phyloP scores from a whole-genome alignment of 2,888 invertebrate genomes.

The Melieria omissa region DNA sequence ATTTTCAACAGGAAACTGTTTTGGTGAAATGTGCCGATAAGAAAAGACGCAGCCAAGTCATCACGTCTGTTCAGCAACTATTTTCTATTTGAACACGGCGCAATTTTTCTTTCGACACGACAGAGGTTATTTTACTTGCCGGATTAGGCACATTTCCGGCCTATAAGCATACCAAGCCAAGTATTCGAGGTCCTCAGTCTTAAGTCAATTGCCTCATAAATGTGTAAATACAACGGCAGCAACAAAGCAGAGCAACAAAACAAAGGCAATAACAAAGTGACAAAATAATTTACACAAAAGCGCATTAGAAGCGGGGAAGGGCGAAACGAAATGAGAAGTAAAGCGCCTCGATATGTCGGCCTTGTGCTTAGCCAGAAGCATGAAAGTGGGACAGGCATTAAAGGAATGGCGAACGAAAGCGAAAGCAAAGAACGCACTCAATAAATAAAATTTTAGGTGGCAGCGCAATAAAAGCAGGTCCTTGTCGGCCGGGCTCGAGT shows the following conservation, averaged over 20 bases:
- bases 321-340: too few relatives aligned
- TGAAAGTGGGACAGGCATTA: too few relatives aligned
- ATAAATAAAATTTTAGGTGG: conserved; percentile 15
- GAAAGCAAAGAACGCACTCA: not conserved
- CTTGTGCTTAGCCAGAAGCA: not conserved
- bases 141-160: conserved; percentile 2
- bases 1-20: too few relatives aligned
- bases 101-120: not conserved
- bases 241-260: not conserved
- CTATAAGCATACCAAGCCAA: too few relatives aligned
- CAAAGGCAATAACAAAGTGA: not conserved
- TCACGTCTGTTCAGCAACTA: too few relatives aligned
- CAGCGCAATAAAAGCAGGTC: conserved; percentile 12
- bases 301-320: not conserved
- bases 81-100: too few relatives aligned
- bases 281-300: conserved; percentile 1
- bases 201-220: not conserved
- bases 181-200: not conserved
- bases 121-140: conserved; percentile 9
- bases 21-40: too few relatives aligned
- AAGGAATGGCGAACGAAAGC: too few relatives aligned
- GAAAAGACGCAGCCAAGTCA: too few relatives aligned
- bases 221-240: not conserved
- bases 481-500: not conserved
- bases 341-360: not conserved